phyloP scores from a whole-genome alignment of 2,888 invertebrate species.

The Carpatolechia fugitivella region DNA sequence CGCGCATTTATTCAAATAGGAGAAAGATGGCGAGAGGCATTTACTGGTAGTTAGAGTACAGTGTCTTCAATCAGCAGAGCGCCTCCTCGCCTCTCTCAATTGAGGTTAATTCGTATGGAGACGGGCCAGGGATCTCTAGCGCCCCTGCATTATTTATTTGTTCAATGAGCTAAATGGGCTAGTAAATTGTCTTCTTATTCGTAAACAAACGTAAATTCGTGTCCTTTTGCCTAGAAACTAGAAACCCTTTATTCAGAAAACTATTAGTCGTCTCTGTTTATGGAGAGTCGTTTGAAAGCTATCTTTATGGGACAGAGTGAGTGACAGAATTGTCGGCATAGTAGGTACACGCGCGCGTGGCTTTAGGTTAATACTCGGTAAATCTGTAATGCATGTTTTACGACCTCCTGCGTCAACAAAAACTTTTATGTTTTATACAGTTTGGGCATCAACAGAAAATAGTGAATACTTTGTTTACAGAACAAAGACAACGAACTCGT shows the following conservation, averaged over 20 bases:
- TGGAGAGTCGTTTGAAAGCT: conserved; percentile 1
- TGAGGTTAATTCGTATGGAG: conserved; percentile 77
- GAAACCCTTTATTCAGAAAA: background rate
- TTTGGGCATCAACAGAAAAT: conserved; percentile 51
- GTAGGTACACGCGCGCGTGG: conserved; percentile 5
- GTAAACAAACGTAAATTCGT: conserved; percentile 39
- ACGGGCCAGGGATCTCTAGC: conserved; percentile 71
- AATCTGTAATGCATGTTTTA: conserved; percentile 37
- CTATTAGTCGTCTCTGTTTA: background rate
- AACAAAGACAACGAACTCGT: conserved; percentile 75
- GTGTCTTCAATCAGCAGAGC: conserved; percentile 74
- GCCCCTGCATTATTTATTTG: conserved; percentile 72
- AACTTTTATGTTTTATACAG: conserved; percentile 50
- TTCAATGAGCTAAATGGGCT: conserved; percentile 69
- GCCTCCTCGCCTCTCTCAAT: conserved; percentile 73
- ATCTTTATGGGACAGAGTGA: conserved; percentile 9
- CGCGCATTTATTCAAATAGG: conserved; percentile 45
- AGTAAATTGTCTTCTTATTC: conserved; percentile 46
- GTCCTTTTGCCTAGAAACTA: conserved; percentile 15
- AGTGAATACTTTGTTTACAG: conserved; percentile 52
- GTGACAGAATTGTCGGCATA: conserved; percentile 11
- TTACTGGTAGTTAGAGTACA: conserved; percentile 52
- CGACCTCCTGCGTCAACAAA: conserved; percentile 44
- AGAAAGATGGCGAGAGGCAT: conserved; percentile 46
- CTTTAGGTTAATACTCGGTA: conserved; percentile 25